Evolutionary conservation across 2,888 invertebrate species (phyloP), one percentile per base, ranked within the genome.

Genomic region (Eilema depressum): DNA sequence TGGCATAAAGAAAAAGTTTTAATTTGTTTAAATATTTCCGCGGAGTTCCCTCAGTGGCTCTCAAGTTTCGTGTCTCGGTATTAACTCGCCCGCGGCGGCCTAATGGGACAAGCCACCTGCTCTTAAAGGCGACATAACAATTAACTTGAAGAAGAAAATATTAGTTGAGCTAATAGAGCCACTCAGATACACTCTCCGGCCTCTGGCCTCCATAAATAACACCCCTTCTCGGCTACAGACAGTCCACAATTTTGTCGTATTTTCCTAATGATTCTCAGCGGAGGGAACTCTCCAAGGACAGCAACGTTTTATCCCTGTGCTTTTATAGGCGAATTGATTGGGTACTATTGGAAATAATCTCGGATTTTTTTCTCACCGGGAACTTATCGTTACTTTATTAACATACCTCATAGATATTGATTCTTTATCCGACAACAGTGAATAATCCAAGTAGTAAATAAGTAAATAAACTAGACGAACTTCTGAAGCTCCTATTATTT

Each of bases 1-100:
- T 89, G 85, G 86, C 83, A 89, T 89, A 89, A 91, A 90, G 91
- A 88, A 92, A 93, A 95, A 94, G 91, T 95, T 94, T 94, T 93
- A 94, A 94, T 95, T 95, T 93, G 93, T 93, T 94, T 92, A 93
- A 94, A 94, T 92, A 94, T 94, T 94, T 93, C 92, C 90, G 87
- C 87, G 88, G 85, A 83, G 85, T 87, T 90, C 88, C 86, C 87
- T 84, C 85, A 83, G 89, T 83, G 87, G 86, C 86, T 89, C 88
- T 89, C 90, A 87, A 91, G 91, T 93, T 93, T 89, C 90, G 88
- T 91, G 91, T 86, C 86, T 83, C 83, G 82, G 89, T 86, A 91
- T 92, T 91, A 91, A 89, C 85, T 89, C 85, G 90, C 90, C 90
- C 85, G 89, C 88, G 87, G 91, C 87, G 86, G 87, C 89, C 90